Percentiles rank a stretch among this genome's conserved stretches.
Evolutionary conservation across 1,140 invertebrate genomes (phyloP).

Genomic region (Rhizoglyphus robini): DNA sequence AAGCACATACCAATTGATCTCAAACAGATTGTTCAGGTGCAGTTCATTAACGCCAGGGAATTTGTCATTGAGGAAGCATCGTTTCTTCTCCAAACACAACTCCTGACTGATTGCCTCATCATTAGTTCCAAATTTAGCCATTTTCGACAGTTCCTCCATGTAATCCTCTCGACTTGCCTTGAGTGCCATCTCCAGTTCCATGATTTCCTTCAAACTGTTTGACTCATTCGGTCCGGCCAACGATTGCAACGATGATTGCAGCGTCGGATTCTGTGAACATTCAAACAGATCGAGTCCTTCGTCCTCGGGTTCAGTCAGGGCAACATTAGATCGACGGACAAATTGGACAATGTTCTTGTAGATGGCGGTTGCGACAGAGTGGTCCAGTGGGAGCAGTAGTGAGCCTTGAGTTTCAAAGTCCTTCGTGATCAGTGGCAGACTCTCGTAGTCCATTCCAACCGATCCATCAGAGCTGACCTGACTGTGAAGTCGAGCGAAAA

Average conservation of each 20-base stretch:
- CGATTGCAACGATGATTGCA: neutral
- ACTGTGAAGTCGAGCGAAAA: neutral
- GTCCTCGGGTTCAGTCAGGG: neutral
- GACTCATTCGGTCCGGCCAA: neutral
- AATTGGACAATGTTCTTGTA: neutral
- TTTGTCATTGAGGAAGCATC: neutral
- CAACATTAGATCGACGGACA: neutral
- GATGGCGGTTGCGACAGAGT: neutral
- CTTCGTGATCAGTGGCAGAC: neutral
- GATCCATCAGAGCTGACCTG: neutral
- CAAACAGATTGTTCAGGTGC: constrained; percentile 5
- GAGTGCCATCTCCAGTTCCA: neutral
- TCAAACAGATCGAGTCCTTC: neutral
- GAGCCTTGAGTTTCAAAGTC: neutral
- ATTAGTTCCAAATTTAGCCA: neutral
- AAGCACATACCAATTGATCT: constrained; percentile 1
- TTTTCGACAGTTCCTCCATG: neutral
- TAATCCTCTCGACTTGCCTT: neutral
- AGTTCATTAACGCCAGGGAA: neutral
- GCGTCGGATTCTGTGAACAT: neutral
- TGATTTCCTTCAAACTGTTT: constrained; percentile 3
- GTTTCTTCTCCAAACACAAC: constrained; percentile 8
- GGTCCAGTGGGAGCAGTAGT: neutral
- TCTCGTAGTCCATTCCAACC: neutral
- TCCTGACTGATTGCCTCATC: neutral